Percentiles rank a stretch among this genome's conserved stretches.
Conservation (phyloP, 30 jellyfish, hydroid and myxozoan species). For the Aurelia sp. region DNA sequence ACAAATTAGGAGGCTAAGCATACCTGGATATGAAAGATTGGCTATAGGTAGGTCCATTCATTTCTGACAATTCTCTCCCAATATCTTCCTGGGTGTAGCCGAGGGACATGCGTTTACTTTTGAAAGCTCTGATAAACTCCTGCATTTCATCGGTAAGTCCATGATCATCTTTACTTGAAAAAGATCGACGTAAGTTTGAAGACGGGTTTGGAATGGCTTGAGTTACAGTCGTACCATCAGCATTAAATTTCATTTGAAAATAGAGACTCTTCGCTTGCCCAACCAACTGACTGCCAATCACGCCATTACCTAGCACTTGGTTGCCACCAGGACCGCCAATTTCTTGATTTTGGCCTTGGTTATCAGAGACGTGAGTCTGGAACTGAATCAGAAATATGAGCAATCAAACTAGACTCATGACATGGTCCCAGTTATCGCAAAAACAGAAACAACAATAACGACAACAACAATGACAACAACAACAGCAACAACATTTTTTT, state of each 20-base stretch:
- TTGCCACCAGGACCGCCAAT: constrained; percentile 10
- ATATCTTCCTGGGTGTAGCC: constrained; percentile 98
- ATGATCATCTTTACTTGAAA: constrained; percentile 83
- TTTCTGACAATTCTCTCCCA: constrained; percentile 95
- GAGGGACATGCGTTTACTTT: constrained; percentile 82
- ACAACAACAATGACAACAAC: too few species aligned
- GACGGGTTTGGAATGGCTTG: constrained; percentile 66
- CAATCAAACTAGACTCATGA: too few species aligned
- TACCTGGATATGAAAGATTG: constrained; percentile 97
- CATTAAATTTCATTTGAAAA: constrained; percentile 62
- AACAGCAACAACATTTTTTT: too few species aligned
- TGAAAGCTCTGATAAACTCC: constrained; percentile 85
- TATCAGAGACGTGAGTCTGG: constrained; percentile 35
- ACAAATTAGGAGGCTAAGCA: background rate
- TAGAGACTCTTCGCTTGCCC: constrained; percentile 59
- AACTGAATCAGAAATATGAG: constrained; percentile 1
- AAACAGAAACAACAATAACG: too few species aligned
- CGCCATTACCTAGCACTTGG: constrained; percentile 50
- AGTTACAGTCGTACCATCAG: constrained; percentile 72
- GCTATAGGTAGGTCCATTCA: constrained; percentile 98
- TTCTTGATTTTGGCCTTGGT: constrained; percentile 2
- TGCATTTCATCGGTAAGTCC: constrained; percentile 89
- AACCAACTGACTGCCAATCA: constrained; percentile 36
- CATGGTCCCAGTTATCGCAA: too few species aligned
- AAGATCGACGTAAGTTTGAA: constrained; percentile 41